Percentiles rank a stretch among this genome's conserved stretches.
Conservation (phyloP, 2,888 invertebrate species). For the Ramazzottius varieornatus region DNA sequence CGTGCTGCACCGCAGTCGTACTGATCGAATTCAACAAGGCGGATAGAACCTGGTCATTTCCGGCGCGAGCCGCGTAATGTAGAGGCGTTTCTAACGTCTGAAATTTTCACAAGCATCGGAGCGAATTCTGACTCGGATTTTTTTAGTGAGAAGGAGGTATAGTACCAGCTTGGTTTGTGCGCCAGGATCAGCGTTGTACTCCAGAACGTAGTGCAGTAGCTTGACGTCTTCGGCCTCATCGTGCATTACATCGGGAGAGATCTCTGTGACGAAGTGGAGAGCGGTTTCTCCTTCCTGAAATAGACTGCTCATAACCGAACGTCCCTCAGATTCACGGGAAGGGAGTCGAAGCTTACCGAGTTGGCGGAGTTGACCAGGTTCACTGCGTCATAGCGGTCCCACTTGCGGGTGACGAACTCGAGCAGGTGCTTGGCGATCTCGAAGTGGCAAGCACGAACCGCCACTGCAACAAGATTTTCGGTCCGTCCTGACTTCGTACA, state of each 20-base stretch:
- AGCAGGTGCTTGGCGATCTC: conserved; percentile 23
- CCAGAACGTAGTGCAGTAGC: conserved; percentile 59
- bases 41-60: conserved; percentile 73
- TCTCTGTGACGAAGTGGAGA: conserved; percentile 72
- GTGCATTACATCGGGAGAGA: conserved; percentile 51
- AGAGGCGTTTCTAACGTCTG: conserved; percentile 73
- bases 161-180: conserved; percentile 46
- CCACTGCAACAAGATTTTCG: too few relatives aligned
- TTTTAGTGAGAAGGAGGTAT: too few relatives aligned
- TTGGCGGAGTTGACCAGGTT: conserved; percentile 66
- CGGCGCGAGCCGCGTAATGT: conserved; percentile 75
- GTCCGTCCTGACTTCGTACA: too few relatives aligned
- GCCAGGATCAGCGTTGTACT: conserved; percentile 68
- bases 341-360: conserved; percentile 29
- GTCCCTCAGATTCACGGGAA: background rate
- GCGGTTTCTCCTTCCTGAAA: conserved; percentile 60
- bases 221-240: conserved; percentile 45
- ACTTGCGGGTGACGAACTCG: conserved; percentile 10
- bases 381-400: conserved; percentile 1
- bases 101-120: conserved; percentile 9
- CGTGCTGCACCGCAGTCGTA: conserved; percentile 63
- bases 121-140: too few relatives aligned
- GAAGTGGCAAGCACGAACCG: conserved; percentile 25
- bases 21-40: conserved; percentile 80
- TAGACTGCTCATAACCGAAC: background rate